Base-by-base conservation (phyloP, 2,113 vertebrate genomes). In the Lasiurus borealis region DNA sequence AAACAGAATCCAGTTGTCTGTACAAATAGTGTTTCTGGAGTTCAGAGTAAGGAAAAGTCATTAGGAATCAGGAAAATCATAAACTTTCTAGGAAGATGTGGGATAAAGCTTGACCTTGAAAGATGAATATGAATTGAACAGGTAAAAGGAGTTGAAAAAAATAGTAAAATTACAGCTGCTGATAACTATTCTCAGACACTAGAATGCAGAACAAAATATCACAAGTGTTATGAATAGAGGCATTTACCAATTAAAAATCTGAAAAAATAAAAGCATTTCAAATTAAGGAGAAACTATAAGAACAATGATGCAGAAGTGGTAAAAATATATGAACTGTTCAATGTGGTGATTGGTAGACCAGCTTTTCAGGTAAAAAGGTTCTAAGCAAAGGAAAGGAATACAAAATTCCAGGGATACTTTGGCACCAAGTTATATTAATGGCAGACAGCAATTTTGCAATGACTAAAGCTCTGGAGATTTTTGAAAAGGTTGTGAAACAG, bases 171-270 rank as follows among this genome's bases (percentile, higher is more conserved):
- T 46, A 59, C 8, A 44, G 25, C 3, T n/a, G 52, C 48, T 68
- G n/a, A 88, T 95, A 94, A 85, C 68, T 90, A 40, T 73, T 87
- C 48, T 86, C 52, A 76, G 59, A 46, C 11, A 73, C 3, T 36
- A 71, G 19, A 9, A 18, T 66, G 3, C 19, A 57, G n/a, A 71
- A 85, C 50, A 73, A 34, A 54, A 36, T 54, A 82, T 29, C 6
- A 93, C 14, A 29, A 64, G 8, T 82, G 6, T 82, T 54, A 68
- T 72, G 8, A 76, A 59, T 10, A 50, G 5, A 91, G 23, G 8
- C 34, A 62, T 64, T 62, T 66, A 87, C 5, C 62, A 34, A 76
- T 46, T 85, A 85, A 78, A 78, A 83, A 6, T 46, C 54, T 77
- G 31, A 64, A 13, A 57, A 34, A 83, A 40, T 57, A 27, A 62